Evolutionary conservation across 2,113 vertebrate species (phyloP), one percentile per base, ranked within the genome.

Genomic region (Barnardius zonarius): DNA sequence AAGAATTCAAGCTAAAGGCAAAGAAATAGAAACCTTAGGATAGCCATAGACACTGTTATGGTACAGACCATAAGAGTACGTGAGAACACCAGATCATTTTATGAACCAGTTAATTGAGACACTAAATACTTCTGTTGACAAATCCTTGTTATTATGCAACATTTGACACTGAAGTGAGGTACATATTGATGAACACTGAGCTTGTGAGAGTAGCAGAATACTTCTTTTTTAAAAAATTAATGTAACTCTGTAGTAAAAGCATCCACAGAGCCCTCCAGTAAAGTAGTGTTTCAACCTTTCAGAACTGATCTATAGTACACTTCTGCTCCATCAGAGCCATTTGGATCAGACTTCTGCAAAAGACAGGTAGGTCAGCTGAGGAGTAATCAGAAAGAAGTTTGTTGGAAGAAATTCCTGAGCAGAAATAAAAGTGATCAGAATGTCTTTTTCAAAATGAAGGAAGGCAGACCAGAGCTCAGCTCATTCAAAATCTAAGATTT

Each of bases 221-320:
- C 27, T 17, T 41, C 6, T 35, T 44, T 52, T 51, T 22, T 6
- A 1, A 52, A 27, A 43, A 73, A 64, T 3, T 1, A 39, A 63
- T 5, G 27, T 27, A 39, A 9, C 17, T 31, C 37, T 2, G 20
- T 8, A 31, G 43, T 2, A 25, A 59, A 63, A 83, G 28, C 13
- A 1, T 4, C 46, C 57, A 13, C 3, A 23, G 35, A 68, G 20
- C 14, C 27, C 67, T 35, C 17, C 4, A 23, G 73, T 2, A 20
- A 52, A 44, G 48, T 1, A 13, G 43, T 0, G 3, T 14, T 49
- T 19, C 54, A 49, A 1, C 13, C 39, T 14, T 37, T 30, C 76
- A 11, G 33, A 69, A 11, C 76, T 8, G 30, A 59, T 33, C 68
- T 48, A 7, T 1, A 39, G 16, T 0, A 6, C 44, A 6, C 43